Evolutionary conservation across 92 coral and sea anemone genomes (phyloP), one percentile per base, ranked within the genome.

Genomic region (Heteractis magnifica): DNA sequence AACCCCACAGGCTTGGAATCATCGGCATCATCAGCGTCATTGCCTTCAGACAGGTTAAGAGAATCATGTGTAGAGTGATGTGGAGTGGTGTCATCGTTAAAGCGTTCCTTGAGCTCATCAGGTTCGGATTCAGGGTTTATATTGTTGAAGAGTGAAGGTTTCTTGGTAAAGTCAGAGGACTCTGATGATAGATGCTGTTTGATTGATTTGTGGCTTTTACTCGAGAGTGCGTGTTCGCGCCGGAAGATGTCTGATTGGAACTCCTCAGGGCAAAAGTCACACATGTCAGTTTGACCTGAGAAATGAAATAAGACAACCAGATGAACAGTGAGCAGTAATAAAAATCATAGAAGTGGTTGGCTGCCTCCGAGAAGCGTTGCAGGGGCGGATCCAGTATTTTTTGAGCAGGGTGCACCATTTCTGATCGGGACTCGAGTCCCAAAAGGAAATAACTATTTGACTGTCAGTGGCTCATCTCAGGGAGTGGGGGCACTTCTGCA

Each of bases 221-320:
- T 70, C 23, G 8, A 41, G 18, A 14, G 70, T 4, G 72, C 81
- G 34, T 85, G 92, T 49, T 85, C 82, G 5, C 89, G 84, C 14
- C 85, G 11, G 56, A 71, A 79, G 14, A 76, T 86, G 53, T 86
- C 87, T 52, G 83, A 77, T 8, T 86, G 85, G 72, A 91, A 91
- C 62, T 88, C 94, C 8, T 85, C 87, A 8, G 94, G 94, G n/a
- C 94, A 91, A 77, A 81, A 91, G 79, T 88, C 91, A 76, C 94
- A 91, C 76, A 84, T 41, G 16, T 82, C 80, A 5, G 26, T 26
- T 12, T 65, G 20, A 20, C 77, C 82, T 84, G 65, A 75, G 10
- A 70, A 18, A 71, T 49, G 4, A 26, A 72, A 13, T 6, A 56
- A 8, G 14, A 60, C 6, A 26, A 11, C 8, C 6, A 56, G 4